Percentiles rank a stretch among this genome's conserved stretches.
These are phyloP conservation scores for Ellobius talpinus DNA, from an alignment of 2,113 vertebrate species.

Conservation along the genomic window DNA sequence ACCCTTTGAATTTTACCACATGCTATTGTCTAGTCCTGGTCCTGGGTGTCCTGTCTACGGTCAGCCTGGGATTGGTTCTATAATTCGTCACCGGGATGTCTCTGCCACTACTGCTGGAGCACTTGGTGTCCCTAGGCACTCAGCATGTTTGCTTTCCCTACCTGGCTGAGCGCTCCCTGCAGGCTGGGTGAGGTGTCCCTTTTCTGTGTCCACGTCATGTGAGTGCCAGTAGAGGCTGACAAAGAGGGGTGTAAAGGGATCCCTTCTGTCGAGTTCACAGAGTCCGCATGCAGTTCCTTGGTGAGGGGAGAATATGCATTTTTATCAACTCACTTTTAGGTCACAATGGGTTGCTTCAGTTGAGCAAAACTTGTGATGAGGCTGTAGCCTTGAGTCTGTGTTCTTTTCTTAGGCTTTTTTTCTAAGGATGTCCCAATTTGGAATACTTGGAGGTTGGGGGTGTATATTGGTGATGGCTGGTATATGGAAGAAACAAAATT, in stretches of 20 bases:
- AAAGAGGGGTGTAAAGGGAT: background rate
- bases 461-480: slow-evolving; percentile 23
- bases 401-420: slow-evolving; percentile 19
- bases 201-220: background rate
- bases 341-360: background rate
- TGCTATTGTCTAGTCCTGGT: background rate
- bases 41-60: background rate
- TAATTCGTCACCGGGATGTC: background rate
- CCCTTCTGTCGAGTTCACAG: slow-evolving; percentile 32
- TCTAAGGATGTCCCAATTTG: background rate
- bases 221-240: background rate
- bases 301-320: background rate
- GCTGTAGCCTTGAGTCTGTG: background rate
- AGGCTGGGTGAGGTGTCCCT: background rate
- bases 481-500: slow-evolving; percentile 22
- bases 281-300: background rate
- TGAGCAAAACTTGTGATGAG: background rate
- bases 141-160: background rate
- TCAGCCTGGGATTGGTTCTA: background rate
- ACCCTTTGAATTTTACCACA: slow-evolving; percentile 8
- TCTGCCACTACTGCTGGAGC: background rate
- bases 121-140: background rate
- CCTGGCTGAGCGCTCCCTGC: background rate
- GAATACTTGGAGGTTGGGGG: background rate
- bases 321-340: slow-evolving; percentile 8